Percentiles rank a stretch among this genome's conserved stretches.
Evolutionary conservation across 2,797 vertebrate genomes (phyloP).

Genomic region (Orestias chungarensis): DNA sequence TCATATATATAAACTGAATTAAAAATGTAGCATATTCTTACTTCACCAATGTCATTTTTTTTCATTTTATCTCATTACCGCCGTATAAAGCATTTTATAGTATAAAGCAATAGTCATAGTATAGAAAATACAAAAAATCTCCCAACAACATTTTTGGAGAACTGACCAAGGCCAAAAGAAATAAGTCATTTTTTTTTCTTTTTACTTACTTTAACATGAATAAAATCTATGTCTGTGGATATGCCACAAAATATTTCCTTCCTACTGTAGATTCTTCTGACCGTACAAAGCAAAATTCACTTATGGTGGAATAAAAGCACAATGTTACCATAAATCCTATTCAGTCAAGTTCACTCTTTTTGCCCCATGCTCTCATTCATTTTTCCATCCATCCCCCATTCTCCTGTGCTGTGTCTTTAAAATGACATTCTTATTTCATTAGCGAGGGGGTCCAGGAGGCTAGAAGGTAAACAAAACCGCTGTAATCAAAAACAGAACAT

Average conservation of each 20-base stretch:
- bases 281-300: conserved; percentile 75
- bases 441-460: conserved; percentile 62
- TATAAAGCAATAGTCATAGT: not conserved
- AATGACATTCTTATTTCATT: conserved; percentile 81
- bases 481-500: conserved; percentile 73
- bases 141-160: conserved; percentile 48
- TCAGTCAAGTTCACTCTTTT: conserved; percentile 56
- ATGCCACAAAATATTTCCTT: conserved; percentile 67
- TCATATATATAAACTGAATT: not conserved
- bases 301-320: conserved; percentile 76
- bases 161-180: conserved; percentile 45
- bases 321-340: conserved; percentile 72
- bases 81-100: conserved; percentile 5
- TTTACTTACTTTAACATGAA: conserved; percentile 67
- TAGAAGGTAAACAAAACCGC: conserved; percentile 78
- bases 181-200: conserved; percentile 37
- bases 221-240: conserved; percentile 32
- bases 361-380: conserved; percentile 62
- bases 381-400: conserved; percentile 57
- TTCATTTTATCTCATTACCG: not conserved
- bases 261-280: conserved; percentile 67
- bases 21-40: not conserved
- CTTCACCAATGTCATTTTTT: not conserved
- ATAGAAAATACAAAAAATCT: conserved; percentile 34
- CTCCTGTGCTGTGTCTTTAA: conserved; percentile 63